These are phyloP conservation scores for Synergus itoensis DNA, from an alignment of 2,888 invertebrate species.

Conservation along the genomic window DNA sequence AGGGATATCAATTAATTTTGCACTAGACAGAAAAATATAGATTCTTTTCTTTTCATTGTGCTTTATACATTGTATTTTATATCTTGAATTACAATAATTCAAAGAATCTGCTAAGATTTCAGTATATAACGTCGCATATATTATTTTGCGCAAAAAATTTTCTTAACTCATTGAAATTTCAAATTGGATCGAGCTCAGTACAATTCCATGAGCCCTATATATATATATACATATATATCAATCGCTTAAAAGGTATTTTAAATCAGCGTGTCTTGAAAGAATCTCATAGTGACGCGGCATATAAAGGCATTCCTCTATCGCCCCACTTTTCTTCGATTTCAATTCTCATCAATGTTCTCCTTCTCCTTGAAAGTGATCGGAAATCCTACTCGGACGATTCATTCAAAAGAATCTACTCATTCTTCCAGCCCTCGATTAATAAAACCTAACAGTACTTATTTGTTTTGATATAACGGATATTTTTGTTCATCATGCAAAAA, in stretches of 20 bases:
- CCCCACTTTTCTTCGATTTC: conserved; percentile 50
- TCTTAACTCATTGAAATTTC: too few species aligned
- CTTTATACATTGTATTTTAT: too few species aligned
- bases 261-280: conserved; percentile 74
- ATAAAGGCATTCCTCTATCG: conserved; percentile 74
- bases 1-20: not conserved
- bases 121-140: too few species aligned
- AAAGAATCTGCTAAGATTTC: too few species aligned
- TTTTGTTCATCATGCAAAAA: not conserved
- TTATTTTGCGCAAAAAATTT: too few species aligned
- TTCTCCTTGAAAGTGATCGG: conserved; percentile 21
- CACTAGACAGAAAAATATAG: not conserved
- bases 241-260: conserved; percentile 72
- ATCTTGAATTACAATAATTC: too few species aligned
- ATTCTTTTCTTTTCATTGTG: too few species aligned
- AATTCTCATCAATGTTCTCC: conserved; percentile 39
- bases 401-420: conserved; percentile 16
- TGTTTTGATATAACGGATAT: too few species aligned
- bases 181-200: conserved; percentile 42
- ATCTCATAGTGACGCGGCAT: conserved; percentile 74
- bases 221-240: not conserved
- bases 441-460: not conserved
- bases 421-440: not conserved
- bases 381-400: conserved; percentile 2
- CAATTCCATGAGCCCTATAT: conserved; percentile 56